Base-by-base conservation (phyloP, 2,113 vertebrate genomes). In the Rhombomys opimus region DNA sequence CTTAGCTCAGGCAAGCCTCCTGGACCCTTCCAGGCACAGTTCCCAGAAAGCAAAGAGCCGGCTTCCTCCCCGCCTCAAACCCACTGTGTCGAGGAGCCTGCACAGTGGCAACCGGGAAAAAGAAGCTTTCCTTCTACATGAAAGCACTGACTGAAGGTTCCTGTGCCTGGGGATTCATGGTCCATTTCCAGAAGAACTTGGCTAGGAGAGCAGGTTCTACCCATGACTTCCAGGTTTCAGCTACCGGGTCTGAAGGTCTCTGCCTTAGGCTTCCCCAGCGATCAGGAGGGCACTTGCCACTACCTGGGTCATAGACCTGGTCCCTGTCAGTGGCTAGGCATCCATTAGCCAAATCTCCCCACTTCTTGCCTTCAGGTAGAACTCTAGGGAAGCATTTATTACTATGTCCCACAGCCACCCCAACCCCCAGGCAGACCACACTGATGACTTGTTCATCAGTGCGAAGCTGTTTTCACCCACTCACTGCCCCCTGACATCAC, bases 51-150 rank as follows among this genome's bases (percentile, higher is more conserved):
- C 25, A 72, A 27, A 67, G 57, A 63, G 50, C 70, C 30, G 23
- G 57, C 80, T 46, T 90, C 46, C 73, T 89, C 72, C 84, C 75
- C 18, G 0, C 2, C 17, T 22, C 9, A 88, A 0, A 52, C 25
- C 5, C 9, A 2, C 0, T 20, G 4, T 1, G 2, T 14, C 1
- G 46, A 46, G 50, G 11, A 15, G 11, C 1, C 4, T 14, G 70
- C 0, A 38, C 0, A 52, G 6, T 0, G 1, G 50, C 32, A 14
- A 1, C 6, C 25, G 54, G 35, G 35, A 87, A 72, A 54, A 84
- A 77, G 68, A 15, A 18, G 59, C 2, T n/a, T 59, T 89, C 52
- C 54, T 76, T 78, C 23, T 52, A 61, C 0, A 7, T 27, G 52
- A 13, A n/a, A 57, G 30, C 73, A 68, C 7, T 67, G 13, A 68